phyloP scores from a whole-genome alignment of 2,113 vertebrate genomes.

The Tyto alba region DNA sequence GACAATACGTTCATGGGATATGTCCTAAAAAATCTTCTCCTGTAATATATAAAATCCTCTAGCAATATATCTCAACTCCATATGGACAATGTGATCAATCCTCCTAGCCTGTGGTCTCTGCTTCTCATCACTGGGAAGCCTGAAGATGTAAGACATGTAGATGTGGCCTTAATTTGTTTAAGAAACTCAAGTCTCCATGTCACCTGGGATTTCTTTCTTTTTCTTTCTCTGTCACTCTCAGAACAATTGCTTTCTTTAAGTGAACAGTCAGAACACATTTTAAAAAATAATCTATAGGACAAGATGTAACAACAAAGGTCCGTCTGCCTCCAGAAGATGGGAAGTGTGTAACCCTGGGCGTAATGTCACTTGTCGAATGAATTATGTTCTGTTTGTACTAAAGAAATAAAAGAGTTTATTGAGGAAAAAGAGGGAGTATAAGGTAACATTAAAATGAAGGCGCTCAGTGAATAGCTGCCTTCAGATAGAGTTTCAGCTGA shows the following conservation, averaged over 20 bases:
- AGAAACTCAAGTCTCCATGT: not conserved
- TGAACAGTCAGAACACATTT: conserved; percentile 17
- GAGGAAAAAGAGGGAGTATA: not conserved
- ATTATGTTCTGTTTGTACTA: conserved; percentile 10
- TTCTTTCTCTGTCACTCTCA: not conserved
- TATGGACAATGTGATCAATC: not conserved
- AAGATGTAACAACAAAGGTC: not conserved
- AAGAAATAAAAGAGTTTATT: not conserved
- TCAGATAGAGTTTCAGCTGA: not conserved
- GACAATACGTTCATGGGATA: not conserved
- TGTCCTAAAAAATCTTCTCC: not conserved
- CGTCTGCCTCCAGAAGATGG: not conserved
- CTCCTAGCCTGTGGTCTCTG: not conserved
- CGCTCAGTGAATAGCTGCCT: not conserved
- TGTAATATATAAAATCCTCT: not conserved
- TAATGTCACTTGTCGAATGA: conserved; percentile 14
- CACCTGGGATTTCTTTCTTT: not conserved
- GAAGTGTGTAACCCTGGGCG: conserved; percentile 3
- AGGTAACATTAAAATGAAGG: not conserved
- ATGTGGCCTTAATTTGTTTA: not conserved
- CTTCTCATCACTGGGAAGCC: not conserved
- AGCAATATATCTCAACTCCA: not conserved
- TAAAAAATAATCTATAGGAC: not conserved
- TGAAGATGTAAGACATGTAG: not conserved
- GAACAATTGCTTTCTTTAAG: not conserved